Conservation (phyloP, 2,888 invertebrate species). For the Allophyes oxyacanthae region DNA sequence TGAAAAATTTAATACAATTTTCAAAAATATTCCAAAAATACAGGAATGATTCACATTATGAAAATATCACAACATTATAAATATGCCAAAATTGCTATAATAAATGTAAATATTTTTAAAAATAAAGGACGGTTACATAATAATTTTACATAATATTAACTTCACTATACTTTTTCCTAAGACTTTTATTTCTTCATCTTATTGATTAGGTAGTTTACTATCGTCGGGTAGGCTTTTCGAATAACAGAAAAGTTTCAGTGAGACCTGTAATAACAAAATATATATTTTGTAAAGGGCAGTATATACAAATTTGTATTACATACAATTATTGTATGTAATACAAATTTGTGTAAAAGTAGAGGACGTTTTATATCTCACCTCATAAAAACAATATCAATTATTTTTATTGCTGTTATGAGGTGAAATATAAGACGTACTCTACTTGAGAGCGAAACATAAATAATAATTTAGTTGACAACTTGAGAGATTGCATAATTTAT, state of each 20-base stretch:
- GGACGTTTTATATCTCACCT: too few relatives aligned
- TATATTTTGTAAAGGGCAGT: background rate
- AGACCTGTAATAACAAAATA: conserved; percentile 58
- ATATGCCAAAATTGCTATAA: conserved; percentile 85
- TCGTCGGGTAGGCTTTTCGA: conserved; percentile 62
- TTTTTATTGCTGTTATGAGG: too few relatives aligned
- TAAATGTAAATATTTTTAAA: conserved; percentile 85
- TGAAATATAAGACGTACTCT: too few relatives aligned
- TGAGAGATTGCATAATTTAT: too few relatives aligned
- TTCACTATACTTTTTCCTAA: conserved; percentile 76
- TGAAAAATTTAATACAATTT: conserved; percentile 85
- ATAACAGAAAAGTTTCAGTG: conserved; percentile 54
- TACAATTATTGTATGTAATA: too few relatives aligned
- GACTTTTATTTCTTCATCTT: conserved; percentile 70
- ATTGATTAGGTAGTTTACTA: conserved; percentile 67
- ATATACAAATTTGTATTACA: too few relatives aligned
- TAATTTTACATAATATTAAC: conserved; percentile 81
- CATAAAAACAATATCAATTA: too few relatives aligned
- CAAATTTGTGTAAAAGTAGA: too few relatives aligned
- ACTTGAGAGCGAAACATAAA: too few relatives aligned
- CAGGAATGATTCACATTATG: conserved; percentile 84
- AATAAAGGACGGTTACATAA: conserved; percentile 80
- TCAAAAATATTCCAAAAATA: conserved; percentile 84
- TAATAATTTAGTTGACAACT: too few relatives aligned
- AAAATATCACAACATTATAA: conserved; percentile 85